These are phyloP conservation scores for Anhinga rufa DNA, from an alignment of 2,113 vertebrate species.

Conservation along the genomic window DNA sequence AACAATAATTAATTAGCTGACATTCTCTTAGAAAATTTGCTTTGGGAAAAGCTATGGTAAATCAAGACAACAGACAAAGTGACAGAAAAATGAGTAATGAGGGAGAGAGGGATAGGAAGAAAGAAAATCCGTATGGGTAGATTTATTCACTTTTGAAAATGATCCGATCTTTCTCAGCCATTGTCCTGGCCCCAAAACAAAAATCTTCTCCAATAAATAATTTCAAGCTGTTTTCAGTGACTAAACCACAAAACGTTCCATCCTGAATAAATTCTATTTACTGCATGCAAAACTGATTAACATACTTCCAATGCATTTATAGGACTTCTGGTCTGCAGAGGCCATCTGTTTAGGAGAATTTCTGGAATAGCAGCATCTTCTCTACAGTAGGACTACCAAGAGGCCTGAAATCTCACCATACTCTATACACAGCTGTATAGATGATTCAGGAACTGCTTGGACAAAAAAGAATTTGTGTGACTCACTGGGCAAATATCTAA, in stretches of 20 bases:
- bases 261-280: constrained; percentile 51
- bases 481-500: not conserved
- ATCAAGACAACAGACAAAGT: constrained; percentile 31
- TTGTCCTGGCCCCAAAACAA: constrained; percentile 27
- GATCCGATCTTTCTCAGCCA: constrained; percentile 32
- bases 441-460: not conserved
- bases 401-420: not conserved
- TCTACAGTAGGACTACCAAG: not conserved
- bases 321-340: constrained; percentile 47
- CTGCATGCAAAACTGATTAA: constrained; percentile 60
- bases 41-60: constrained; percentile 50
- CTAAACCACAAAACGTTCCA: constrained; percentile 64
- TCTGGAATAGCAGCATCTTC: constrained; percentile 22
- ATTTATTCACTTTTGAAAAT: constrained; percentile 37
- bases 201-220: constrained; percentile 55
- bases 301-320: constrained; percentile 22
- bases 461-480: not conserved
- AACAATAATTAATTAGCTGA: constrained; percentile 70
- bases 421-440: not conserved
- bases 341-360: constrained; percentile 38
- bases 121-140: not conserved
- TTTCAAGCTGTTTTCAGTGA: constrained; percentile 56
- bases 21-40: constrained; percentile 51
- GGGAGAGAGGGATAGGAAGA: not conserved
- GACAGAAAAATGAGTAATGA: constrained; percentile 43